Evolutionary conservation across 2,797 vertebrate genomes (phyloP), one percentile per base, ranked within the genome.

Genomic region (Falco biarmicus): DNA sequence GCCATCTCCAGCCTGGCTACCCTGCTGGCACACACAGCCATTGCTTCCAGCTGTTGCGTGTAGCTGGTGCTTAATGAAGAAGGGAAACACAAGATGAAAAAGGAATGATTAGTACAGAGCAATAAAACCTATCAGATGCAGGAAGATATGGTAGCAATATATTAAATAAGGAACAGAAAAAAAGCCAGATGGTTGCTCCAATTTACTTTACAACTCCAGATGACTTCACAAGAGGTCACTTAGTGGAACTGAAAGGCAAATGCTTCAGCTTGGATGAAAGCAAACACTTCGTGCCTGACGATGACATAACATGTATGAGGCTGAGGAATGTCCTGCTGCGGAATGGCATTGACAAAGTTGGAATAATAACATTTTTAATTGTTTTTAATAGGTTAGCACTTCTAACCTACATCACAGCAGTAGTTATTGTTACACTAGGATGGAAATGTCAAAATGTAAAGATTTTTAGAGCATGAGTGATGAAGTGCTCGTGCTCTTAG

Each of bases 301-400:
- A 47, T 1, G 31, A 47, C 1, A 0, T 4, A 37, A 22, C 0
- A 0, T 0, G 0, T 11, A 51, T 1, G 11, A 85, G 41, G 21
- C 28, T 0, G 2, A 57, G 71, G 54, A 81, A 73, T 1, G 8
- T 39, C 57, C 83, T 84, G 66, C 50, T 68, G 81, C 90, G 76
- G 80, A 51, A 69, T 1, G 1, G n/a, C 57, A 60, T 0, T 13
- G 18, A 37, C 12, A 10, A 15, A 69, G 47, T 63, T 41, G 26
- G 11, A 66, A 14, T 28, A 89, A 8, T 7, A 84, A 45, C 5
- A 12, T 26, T 75, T 74, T 20, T 1, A 43, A 34, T 32, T 60
- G 15, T 3, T 94, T 85, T 41, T 15, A 48, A 28, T 34, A 39
- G 69, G 24, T 54, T 68, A 50, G 15, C 24, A 65, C 43, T 47